phyloP scores from a whole-genome alignment of 1,140 invertebrate species.

The Hycleus cichorii region DNA sequence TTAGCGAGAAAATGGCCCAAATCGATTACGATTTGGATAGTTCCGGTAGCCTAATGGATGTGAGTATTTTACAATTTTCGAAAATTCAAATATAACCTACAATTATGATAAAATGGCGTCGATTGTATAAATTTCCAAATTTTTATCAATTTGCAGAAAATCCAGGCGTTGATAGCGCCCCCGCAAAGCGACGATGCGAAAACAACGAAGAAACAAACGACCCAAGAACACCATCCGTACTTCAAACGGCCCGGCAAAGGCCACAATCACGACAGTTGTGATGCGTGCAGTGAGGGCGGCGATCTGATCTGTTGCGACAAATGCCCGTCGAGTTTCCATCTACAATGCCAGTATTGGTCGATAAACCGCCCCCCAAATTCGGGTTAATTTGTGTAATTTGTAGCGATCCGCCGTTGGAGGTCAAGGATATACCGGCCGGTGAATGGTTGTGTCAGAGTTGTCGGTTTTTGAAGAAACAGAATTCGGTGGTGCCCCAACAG shows the following conservation, averaged over 20 bases:
- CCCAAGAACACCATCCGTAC: conserved; percentile 61
- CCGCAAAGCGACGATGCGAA: conserved; percentile 66
- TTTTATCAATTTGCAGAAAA: conserved; percentile 60
- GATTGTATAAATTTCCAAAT: background rate
- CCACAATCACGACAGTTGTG: conserved; percentile 90
- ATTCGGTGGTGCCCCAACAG: conserved; percentile 5
- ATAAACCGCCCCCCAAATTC: background rate
- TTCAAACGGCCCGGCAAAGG: conserved; percentile 78
- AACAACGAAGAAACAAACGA: conserved; percentile 50
- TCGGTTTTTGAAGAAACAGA: conserved; percentile 35
- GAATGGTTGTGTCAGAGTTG: conserved; percentile 88
- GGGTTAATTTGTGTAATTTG: conserved; percentile 8
- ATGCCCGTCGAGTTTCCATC: conserved; percentile 91
- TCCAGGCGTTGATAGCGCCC: conserved; percentile 78
- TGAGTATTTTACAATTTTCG: conserved; percentile 40
- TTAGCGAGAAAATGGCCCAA: conserved; percentile 37
- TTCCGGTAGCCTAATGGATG: conserved; percentile 60
- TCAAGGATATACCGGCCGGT: conserved; percentile 81
- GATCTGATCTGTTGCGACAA: conserved; percentile 93
- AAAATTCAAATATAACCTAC: background rate
- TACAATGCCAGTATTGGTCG: conserved; percentile 73
- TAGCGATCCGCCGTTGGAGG: conserved; percentile 83
- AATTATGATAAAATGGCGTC: conserved; percentile 28
- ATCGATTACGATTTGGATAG: conserved; percentile 55
- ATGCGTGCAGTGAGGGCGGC: conserved; percentile 86